These are phyloP conservation scores for Thaleichthys pacificus DNA, from an alignment of 2,797 vertebrate species.

Conservation along the genomic window DNA sequence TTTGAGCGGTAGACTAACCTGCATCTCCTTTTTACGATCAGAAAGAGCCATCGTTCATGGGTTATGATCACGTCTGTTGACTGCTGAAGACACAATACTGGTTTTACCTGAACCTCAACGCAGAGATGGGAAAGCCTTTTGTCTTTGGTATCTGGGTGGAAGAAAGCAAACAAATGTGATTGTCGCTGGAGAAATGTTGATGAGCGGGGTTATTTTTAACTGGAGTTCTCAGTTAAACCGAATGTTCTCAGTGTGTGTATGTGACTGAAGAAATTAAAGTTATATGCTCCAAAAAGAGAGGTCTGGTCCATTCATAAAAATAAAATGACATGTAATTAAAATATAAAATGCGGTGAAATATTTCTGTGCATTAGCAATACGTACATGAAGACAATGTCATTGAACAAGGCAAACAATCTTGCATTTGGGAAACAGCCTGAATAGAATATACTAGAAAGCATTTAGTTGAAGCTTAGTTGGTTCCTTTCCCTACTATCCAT, in stretches of 20 bases:
- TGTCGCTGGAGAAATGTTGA: constrained; percentile 13
- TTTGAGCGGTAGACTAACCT: neutral
- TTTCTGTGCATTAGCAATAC: neutral
- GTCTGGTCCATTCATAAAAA: neutral
- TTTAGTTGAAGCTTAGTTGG: neutral
- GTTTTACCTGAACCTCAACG: constrained; percentile 55
- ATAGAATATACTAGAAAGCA: neutral
- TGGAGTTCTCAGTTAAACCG: constrained; percentile 15
- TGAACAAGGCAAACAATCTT: neutral
- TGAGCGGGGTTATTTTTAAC: constrained; percentile 20
- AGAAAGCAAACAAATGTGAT: constrained; percentile 22
- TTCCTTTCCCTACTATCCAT: neutral
- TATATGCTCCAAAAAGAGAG: constrained; percentile 6
- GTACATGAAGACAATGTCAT: neutral
- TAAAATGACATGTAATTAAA: no score
- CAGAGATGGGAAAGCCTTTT: constrained; percentile 20
- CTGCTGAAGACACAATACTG: constrained; percentile 22
- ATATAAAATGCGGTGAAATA: neutral
- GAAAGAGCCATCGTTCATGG: neutral
- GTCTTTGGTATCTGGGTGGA: constrained; percentile 19
- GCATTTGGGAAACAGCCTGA: neutral
- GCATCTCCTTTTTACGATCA: neutral
- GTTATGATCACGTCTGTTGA: neutral
- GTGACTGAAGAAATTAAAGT: constrained; percentile 55
- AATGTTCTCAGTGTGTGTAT: constrained; percentile 30